Evolutionary conservation across 2,113 vertebrate genomes (phyloP).

Genomic region (Myotis brandtii): DNA sequence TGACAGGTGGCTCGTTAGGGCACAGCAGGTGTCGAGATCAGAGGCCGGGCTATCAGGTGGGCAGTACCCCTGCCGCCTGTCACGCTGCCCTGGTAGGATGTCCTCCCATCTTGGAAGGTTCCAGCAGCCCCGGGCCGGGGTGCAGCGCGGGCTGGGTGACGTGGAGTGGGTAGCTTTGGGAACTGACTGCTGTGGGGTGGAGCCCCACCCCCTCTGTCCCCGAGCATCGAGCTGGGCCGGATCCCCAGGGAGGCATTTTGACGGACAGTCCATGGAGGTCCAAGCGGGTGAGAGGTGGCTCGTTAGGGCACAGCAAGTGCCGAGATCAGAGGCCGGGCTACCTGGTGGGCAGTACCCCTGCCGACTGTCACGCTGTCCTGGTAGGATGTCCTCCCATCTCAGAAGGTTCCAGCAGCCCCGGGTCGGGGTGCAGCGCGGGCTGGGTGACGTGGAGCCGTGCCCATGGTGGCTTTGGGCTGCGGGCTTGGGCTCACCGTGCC

Average conservation of each 20-base stretch:
- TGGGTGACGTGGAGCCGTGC: not conserved
- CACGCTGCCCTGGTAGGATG: too few species aligned
- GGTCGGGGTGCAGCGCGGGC: not conserved
- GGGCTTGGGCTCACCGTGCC: not conserved
- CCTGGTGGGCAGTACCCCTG: not conserved
- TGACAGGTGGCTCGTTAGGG: not conserved
- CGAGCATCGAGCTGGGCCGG: not conserved
- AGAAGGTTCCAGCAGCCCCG: not conserved
- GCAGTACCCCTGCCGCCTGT: accelerated
- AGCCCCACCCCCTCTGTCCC: too few species aligned
- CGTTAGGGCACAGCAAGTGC: not conserved
- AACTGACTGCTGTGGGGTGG: accelerated
- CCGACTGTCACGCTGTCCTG: accelerated
- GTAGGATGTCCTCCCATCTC: too few species aligned
- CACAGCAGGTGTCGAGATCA: not conserved
- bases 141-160: not conserved
- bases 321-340: not conserved
- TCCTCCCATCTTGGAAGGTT: not conserved
- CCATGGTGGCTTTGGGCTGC: not conserved
- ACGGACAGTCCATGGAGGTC: accelerated
- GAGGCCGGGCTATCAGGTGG: not conserved
- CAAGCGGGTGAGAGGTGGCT: not conserved
- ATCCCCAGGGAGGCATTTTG: not conserved
- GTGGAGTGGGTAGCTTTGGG: not conserved
- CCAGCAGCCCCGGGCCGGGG: not conserved